These are phyloP conservation scores for Plagodis pulveraria DNA, from an alignment of 2,888 invertebrate genomes.

Conservation along the genomic window DNA sequence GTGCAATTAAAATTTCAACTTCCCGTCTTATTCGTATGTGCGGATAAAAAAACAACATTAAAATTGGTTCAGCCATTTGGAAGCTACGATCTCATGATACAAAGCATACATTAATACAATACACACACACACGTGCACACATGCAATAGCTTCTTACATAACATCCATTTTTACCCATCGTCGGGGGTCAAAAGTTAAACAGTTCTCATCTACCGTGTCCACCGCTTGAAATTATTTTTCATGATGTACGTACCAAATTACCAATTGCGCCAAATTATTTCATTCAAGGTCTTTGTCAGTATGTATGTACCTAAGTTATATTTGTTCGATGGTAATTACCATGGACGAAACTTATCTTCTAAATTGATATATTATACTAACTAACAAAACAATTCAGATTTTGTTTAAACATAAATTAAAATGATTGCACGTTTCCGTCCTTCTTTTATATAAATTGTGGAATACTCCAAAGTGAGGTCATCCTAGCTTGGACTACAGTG, in stretches of 20 bases:
- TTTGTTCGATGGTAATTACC: conserved; percentile 16
- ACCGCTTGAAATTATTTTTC: background rate
- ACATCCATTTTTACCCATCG: no score
- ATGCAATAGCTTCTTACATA: no score
- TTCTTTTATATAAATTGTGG: conserved; percentile 41
- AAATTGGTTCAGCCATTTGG: no score
- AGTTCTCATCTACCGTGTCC: no score
- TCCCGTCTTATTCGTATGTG: no score
- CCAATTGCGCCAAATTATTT: background rate
- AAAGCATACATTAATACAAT: no score
- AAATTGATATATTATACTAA: conserved; percentile 21
- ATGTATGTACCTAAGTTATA: conserved; percentile 4
- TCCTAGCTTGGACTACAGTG: background rate
- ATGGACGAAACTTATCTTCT: conserved; percentile 14
- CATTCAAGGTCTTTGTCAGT: conserved; percentile 27
- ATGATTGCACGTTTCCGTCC: conserved; percentile 56
- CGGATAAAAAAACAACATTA: no score
- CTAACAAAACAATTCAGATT: conserved; percentile 42
- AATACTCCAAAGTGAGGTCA: background rate
- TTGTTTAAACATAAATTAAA: conserved; percentile 43
- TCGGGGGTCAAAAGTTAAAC: no score
- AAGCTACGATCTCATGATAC: no score
- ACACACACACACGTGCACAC: no score
- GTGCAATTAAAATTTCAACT: no score
- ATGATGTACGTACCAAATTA: background rate